Conservation (phyloP, 2,797 vertebrate genomes). For the Coregonus suidteri region DNA sequence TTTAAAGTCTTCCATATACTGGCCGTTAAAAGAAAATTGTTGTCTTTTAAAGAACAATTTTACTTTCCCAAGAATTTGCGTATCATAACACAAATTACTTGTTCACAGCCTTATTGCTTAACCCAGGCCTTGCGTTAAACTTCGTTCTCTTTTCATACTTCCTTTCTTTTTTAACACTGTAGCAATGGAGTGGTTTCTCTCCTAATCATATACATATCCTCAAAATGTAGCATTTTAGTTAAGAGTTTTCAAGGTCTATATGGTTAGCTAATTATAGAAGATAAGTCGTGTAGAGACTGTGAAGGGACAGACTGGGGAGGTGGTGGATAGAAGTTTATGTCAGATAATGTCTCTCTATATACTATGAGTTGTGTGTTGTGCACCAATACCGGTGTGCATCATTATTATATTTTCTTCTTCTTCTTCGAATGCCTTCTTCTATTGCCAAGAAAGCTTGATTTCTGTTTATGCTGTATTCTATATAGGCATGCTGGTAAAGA, state of each 20-base stretch:
- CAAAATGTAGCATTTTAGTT: conserved; percentile 14
- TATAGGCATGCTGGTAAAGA: conserved; percentile 79
- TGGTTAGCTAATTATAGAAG: background rate
- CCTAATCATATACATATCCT: background rate
- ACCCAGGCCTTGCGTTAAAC: background rate
- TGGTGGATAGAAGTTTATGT: background rate
- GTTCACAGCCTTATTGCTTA: background rate
- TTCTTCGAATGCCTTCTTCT: too few relatives aligned
- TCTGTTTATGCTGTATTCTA: conserved; percentile 76
- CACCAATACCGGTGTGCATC: too few relatives aligned
- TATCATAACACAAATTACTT: background rate
- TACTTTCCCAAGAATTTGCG: background rate
- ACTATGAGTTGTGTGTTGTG: too few relatives aligned
- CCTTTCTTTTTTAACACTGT: background rate
- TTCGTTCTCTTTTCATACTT: conserved; percentile 10
- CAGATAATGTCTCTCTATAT: background rate
- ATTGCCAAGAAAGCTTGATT: conserved; percentile 42
- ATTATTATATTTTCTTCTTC: too few relatives aligned
- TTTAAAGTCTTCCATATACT: conserved; percentile 1
- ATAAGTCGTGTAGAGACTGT: background rate
- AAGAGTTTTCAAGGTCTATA: too few relatives aligned
- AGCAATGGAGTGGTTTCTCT: background rate
- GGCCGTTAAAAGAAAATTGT: background rate
- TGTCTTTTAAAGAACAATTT: too few relatives aligned
- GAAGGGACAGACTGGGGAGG: background rate